These are phyloP conservation scores for Protobothrops mucrosquamatus DNA, from an alignment of 2,113 vertebrate genomes.

Conservation along the genomic window DNA sequence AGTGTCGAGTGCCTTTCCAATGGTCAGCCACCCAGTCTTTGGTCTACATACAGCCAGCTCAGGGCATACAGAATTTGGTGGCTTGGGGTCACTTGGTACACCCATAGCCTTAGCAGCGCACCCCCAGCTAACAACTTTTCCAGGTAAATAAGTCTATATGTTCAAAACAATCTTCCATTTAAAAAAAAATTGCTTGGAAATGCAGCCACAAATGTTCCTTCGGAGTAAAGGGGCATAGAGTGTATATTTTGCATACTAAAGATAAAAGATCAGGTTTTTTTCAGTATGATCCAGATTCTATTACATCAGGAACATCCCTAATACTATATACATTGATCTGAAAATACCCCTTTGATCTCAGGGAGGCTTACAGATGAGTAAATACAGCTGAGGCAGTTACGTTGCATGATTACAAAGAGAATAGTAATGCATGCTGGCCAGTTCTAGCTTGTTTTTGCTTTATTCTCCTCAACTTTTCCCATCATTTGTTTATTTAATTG, in stretches of 20 bases:
- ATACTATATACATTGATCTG: not conserved
- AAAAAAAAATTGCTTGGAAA: conserved; percentile 48
- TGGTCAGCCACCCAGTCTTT: conserved; percentile 79
- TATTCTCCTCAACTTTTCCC: not conserved
- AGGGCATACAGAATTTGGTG: conserved; percentile 81
- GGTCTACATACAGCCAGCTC: conserved; percentile 75
- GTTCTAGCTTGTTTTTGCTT: not conserved
- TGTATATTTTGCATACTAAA: conserved; percentile 32
- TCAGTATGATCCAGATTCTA: not conserved
- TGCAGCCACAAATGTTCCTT: conserved; percentile 47
- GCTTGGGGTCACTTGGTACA: conserved; percentile 82
- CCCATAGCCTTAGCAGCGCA: conserved; percentile 78
- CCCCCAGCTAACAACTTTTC: conserved; percentile 79
- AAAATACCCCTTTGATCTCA: not conserved
- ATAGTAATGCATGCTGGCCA: not conserved
- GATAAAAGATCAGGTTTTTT: not conserved
- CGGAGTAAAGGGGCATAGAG: not conserved
- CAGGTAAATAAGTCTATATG: conserved; percentile 69
- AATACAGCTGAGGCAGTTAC: not conserved
- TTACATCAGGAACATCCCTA: not conserved
- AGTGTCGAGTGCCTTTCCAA: conserved; percentile 80
- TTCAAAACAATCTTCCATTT: conserved; percentile 26
- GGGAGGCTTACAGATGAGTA: not conserved
- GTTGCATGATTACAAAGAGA: not conserved
- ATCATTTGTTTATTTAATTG: not conserved